These are phyloP conservation scores for Caenorhabditis briggsae DNA, from an alignment of 1,140 invertebrate genomes.

Conservation along the genomic window DNA sequence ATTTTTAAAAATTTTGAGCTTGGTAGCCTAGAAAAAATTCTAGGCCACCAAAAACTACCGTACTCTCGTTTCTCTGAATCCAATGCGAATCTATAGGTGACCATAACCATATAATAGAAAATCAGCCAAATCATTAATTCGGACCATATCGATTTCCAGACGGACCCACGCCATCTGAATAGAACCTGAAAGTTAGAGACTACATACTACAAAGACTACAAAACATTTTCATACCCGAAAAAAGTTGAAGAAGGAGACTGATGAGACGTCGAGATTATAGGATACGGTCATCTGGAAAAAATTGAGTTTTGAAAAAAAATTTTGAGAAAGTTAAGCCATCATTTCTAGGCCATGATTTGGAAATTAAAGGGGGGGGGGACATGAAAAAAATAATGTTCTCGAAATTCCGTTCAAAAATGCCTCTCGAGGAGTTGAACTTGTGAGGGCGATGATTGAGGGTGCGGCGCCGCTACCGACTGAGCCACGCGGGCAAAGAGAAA, in stretches of 20 bases:
- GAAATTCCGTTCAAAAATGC: no score
- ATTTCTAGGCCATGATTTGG: not conserved
- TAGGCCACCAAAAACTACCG: slow-evolving; percentile 20
- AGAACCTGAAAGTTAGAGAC: slow-evolving; percentile 84
- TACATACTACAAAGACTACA: slow-evolving; percentile 80
- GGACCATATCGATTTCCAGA: slow-evolving; percentile 73
- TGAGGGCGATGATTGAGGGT: no score
- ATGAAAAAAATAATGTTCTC: no score
- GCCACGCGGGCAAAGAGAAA: no score
- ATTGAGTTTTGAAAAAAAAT: not conserved
- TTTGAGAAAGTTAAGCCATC: not conserved
- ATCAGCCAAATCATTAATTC: slow-evolving; percentile 70
- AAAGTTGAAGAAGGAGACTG: slow-evolving; percentile 68
- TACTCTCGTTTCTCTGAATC: slow-evolving; percentile 61
- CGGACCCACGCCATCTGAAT: slow-evolving; percentile 72
- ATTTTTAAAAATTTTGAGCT: not conserved
- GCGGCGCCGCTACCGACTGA: no score
- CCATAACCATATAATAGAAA: slow-evolving; percentile 67
- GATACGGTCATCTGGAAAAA: slow-evolving; percentile 83
- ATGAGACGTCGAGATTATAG: slow-evolving; percentile 85
- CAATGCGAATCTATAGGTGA: slow-evolving; percentile 68
- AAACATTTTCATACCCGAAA: not conserved
- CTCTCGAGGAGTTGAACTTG: no score
- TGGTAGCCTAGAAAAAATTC: no score
- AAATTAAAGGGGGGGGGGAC: no score